Base-by-base conservation (phyloP, 30 jellyfish, hydroid and myxozoan species). In the Hydractinia echinata region DNA sequence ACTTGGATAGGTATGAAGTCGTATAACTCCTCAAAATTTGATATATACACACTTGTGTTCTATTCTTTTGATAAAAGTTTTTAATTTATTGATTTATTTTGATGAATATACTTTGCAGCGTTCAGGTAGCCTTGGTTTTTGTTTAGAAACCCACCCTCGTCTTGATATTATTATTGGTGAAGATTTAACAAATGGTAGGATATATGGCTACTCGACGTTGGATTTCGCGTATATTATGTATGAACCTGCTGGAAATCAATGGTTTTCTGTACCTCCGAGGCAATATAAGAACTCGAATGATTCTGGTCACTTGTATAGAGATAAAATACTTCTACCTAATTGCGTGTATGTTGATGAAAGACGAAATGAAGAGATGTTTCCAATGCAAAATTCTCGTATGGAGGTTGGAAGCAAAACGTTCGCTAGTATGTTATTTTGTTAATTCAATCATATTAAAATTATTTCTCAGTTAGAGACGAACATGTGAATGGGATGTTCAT, bases 161-260 rank as follows among this genome's bases (percentile, higher is more conserved):
- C 74, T 64, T 64, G 74, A 64, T 64, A 64, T 64, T 0, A 64
- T 64, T 6, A 64, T 64, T 64, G 74, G 74, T n/a, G 51, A 64
- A 64, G 74, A 64, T 64, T 0, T 64, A 0, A n/a, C 4, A n/a
- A 64, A 44, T 64, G 74, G 74, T 0, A 44, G 74, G 10, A 64
- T 64, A 6, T 64, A 6, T 64, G 74, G 74, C 10, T 64, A 64
- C 18, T 64, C 74, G 39, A 64, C 74, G 7, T 64, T 64, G 18
- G 74, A 64, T 13, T n/a, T 6, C 1, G 74, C 74, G 4, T 64
- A 64, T 6, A 64, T 64, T 4, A 64, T 64, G 74, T 64, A 6
- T 64, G 74, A 64, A 7, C 74, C 9, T 64, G 10, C 18, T 64
- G 19, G 51, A 6, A 9, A 13, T 7, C 19, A 51, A 64, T 64